phyloP scores from a whole-genome alignment of 2,888 invertebrate species.

The Xestia sexstrigata region DNA sequence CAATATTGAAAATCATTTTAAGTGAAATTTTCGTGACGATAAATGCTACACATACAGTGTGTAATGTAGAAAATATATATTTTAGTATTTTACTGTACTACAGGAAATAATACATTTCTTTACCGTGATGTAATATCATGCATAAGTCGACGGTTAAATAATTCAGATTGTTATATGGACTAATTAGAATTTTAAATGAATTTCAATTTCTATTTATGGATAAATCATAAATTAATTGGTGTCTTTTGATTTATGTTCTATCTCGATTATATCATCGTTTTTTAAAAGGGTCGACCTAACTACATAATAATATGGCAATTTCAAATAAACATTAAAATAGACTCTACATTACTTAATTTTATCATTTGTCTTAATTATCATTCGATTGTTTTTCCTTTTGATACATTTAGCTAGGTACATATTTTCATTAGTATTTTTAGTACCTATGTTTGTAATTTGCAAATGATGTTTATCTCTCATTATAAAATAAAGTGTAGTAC shows the following conservation, averaged over 20 bases:
- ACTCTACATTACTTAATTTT: neutral
- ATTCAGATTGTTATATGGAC: slow-evolving; percentile 3
- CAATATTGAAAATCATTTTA: neutral
- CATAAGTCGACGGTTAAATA: slow-evolving; percentile 9
- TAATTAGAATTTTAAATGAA: slow-evolving; percentile 46
- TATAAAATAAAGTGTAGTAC: neutral
- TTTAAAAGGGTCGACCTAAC: neutral
- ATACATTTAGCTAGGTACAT: neutral
- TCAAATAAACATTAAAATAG: neutral
- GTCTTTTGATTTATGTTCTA: neutral
- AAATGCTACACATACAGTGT: slow-evolving; percentile 3
- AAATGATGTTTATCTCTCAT: neutral
- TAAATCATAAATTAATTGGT: neutral
- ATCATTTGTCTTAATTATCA: neutral
- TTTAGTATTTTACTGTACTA: neutral
- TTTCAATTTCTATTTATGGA: neutral
- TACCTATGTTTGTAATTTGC: neutral
- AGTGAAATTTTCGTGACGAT: slow-evolving; percentile 27
- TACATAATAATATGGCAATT: neutral
- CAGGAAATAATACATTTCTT: slow-evolving; percentile 12
- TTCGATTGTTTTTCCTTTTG: neutral
- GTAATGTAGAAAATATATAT: slow-evolving; percentile 2
- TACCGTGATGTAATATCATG: slow-evolving; percentile 31
- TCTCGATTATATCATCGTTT: neutral
- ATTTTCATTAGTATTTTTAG: neutral